These are phyloP conservation scores for Dione vanillae DNA, from an alignment of 2,888 invertebrate species.

Conservation along the genomic window DNA sequence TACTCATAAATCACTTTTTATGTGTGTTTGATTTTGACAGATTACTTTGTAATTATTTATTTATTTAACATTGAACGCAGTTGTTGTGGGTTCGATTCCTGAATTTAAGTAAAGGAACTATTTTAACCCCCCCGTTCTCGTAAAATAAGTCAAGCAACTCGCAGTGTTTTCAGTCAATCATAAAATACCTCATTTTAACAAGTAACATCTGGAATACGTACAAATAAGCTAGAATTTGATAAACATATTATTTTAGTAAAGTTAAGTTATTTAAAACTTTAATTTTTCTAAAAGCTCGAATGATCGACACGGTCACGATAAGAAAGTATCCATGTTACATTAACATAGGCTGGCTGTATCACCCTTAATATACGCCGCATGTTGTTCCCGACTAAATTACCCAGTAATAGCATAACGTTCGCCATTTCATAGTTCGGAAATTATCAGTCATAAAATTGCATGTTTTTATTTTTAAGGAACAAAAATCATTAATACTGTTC, in stretches of 20 bases:
- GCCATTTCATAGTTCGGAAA: slow-evolving; percentile 79
- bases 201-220: background rate
- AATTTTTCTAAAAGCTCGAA: slow-evolving; percentile 39
- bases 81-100: no score
- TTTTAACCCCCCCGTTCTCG: no score
- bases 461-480: slow-evolving; percentile 69
- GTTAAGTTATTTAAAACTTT: no score
- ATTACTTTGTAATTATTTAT: no score
- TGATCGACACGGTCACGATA: slow-evolving; percentile 58
- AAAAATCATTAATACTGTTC: slow-evolving; percentile 57
- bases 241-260: background rate
- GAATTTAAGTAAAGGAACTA: no score
- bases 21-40: no score
- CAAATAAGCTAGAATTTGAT: background rate
- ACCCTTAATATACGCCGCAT: slow-evolving; percentile 66
- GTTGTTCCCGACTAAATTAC: slow-evolving; percentile 76
- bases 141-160: no score
- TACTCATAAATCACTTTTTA: no score
- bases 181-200: no score
- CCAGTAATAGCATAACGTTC: slow-evolving; percentile 77
- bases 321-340: slow-evolving; percentile 75
- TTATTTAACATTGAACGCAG: no score
- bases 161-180: no score
- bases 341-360: slow-evolving; percentile 69
- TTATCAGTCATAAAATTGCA: slow-evolving; percentile 80